Conservation (phyloP, 1,140 invertebrate genomes). For the Mylabris phalerata region DNA sequence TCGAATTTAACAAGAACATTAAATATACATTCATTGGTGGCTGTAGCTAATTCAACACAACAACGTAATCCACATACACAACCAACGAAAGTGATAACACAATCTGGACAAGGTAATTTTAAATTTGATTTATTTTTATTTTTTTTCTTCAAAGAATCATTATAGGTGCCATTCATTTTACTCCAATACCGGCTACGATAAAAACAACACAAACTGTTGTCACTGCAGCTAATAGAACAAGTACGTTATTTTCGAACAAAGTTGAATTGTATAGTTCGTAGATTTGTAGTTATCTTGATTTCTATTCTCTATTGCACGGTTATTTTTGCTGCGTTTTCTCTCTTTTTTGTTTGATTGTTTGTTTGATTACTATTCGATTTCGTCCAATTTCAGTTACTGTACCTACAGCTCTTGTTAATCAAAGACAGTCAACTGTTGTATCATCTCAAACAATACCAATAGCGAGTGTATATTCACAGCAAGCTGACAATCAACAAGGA, state of each 20-base stretch:
- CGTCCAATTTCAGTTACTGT: conserved; percentile 32
- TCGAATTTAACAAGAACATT: conserved; percentile 28
- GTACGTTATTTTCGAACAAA: conserved; percentile 26
- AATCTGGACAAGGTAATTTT: conserved; percentile 31
- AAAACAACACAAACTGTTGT: conserved; percentile 28
- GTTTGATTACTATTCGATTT: no score
- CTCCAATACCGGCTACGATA: conserved; percentile 30
- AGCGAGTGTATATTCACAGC: conserved; percentile 36
- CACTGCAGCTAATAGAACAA: conserved; percentile 31
- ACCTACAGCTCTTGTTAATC: conserved; percentile 33
- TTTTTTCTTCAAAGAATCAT: not conserved
- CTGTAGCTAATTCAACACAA: conserved; percentile 32
- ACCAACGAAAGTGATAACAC: conserved; percentile 36
- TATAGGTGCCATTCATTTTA: conserved; percentile 36
- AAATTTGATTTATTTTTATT: conserved; percentile 9
- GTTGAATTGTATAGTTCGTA: no score
- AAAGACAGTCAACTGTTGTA: conserved; percentile 30
- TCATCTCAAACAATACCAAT: conserved; percentile 37
- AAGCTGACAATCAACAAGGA: conserved; percentile 28
- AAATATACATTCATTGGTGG: conserved; percentile 33
- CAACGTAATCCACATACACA: conserved; percentile 29
- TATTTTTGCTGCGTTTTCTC: no score
- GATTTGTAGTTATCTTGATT: no score
- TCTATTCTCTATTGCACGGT: no score
- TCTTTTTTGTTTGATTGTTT: conserved; percentile 10